Evolutionary conservation across 2,797 vertebrate species (phyloP), one percentile per base, ranked within the genome.

Genomic region (Semotilus atromaculatus): DNA sequence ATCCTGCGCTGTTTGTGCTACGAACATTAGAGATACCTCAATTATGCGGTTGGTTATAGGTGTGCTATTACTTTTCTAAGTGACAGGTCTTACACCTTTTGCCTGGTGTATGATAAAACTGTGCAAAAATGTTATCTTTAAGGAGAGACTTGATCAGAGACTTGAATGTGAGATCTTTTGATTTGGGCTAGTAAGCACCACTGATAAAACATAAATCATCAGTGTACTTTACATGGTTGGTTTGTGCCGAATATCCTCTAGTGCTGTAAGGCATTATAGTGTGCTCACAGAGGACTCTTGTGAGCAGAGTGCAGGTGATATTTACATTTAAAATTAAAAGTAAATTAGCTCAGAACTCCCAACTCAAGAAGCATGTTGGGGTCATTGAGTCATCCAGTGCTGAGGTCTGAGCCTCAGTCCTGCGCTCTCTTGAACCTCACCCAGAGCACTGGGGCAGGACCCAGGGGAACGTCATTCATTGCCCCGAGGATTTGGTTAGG

Each of bases 401-500:
- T 66, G 68, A 80, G 74, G 66, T 53, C 74, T 64, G 31, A 19
- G 53, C 48, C 76, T 43, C 34, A 31, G 40, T 81, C 60, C 70
- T 40, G 40, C 13, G 26, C 80, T 82, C 77, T 70, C 51, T 43
- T 58, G 26, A 84, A 80, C 66, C 71, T 73, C 66, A 43, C 36
- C n/a, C 16, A 67, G 66, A 40, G 71, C 70, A 79, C 40, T 64
- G 88, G 88, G 90, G 88, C 85, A 90, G 79, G 85, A 90, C 89
- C 90, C 89, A 87, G 88, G 86, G 87, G 89, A 88, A 86, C 71
- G 82, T 91, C 90, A 88, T 90, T 93, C 89, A 90, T 87, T 90
- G 87, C 90, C 87, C 85, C 62, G 64, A 86, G 82, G 79, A 89
- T 86, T 88, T 86, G 53, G 60, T 79, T 58, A 83, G 88, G 80